Conservation (phyloP, 2,888 invertebrate species). For the Vannuccia rotundouncinata region DNA sequence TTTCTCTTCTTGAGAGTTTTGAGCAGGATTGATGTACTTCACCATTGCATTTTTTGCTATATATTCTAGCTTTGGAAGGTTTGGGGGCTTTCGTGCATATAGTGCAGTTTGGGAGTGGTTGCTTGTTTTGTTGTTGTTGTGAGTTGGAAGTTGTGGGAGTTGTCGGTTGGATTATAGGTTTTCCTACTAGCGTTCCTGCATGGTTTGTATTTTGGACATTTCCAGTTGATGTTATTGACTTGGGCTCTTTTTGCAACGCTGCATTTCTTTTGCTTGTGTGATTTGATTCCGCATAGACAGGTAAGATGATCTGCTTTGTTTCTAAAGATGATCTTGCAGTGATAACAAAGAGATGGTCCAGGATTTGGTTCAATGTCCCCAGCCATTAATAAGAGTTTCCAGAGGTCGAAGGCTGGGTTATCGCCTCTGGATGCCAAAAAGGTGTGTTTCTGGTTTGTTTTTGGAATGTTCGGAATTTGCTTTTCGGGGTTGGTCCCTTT, state of each 20-base stretch:
- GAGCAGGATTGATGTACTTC: no score
- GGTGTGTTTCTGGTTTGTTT: neutral
- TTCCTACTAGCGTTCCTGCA: no score
- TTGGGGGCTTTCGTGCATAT: no score
- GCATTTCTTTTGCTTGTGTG: constrained; percentile 7
- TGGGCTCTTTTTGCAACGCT: neutral
- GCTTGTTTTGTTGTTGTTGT: no score
- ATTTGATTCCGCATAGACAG: neutral
- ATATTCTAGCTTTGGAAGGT: no score
- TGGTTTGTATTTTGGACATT: constrained; percentile 12
- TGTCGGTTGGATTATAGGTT: no score
- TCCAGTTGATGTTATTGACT: neutral
- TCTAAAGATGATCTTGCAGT: neutral
- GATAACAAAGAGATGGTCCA: neutral
- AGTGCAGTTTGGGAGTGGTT: no score
- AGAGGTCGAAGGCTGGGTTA: constrained; percentile 19
- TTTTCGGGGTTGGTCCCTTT: neutral
- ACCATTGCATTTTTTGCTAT: no score
- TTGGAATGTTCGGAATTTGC: neutral
- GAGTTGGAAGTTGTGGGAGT: no score
- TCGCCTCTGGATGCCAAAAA: constrained; percentile 15
- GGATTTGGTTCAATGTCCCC: neutral
- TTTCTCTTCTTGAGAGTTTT: no score
- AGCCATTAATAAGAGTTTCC: neutral
- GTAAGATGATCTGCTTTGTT: neutral